Conservation (phyloP, 2,888 invertebrate species). For the Hydriomena furcata region DNA sequence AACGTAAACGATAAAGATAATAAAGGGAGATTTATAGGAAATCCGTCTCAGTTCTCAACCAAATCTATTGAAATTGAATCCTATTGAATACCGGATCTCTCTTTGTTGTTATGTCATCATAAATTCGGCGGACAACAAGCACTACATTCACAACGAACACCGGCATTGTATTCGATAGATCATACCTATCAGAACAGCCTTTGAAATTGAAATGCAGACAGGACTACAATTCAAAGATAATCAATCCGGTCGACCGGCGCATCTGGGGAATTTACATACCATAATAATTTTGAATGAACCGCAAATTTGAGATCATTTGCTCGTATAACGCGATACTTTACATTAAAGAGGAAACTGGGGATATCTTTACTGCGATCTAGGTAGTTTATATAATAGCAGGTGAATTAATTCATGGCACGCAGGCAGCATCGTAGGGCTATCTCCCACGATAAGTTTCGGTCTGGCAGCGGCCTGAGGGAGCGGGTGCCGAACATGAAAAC, state of each 20-base stretch:
- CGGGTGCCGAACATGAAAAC: slow-evolving; percentile 53
- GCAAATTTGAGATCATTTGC: slow-evolving; percentile 57
- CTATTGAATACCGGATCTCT: slow-evolving; percentile 45
- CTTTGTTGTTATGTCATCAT: slow-evolving; percentile 53
- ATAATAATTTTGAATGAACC: slow-evolving; percentile 55
- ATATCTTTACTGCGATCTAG: slow-evolving; percentile 77
- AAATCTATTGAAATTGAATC: slow-evolving; percentile 21
- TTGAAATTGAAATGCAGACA: slow-evolving; percentile 36
- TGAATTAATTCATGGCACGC: slow-evolving; percentile 78
- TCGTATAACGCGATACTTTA: slow-evolving; percentile 49
- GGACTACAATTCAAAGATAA: slow-evolving; percentile 32
- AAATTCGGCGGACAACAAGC: slow-evolving; percentile 51
- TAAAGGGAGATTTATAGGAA: slow-evolving; percentile 27
- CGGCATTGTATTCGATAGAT: slow-evolving; percentile 35
- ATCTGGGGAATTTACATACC: slow-evolving; percentile 36
- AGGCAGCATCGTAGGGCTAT: slow-evolving; percentile 55
- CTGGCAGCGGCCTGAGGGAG: slow-evolving; percentile 45
- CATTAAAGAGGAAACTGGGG: slow-evolving; percentile 48
- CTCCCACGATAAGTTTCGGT: slow-evolving; percentile 65
- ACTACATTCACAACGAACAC: slow-evolving; percentile 50
- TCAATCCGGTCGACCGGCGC: slow-evolving; percentile 28
- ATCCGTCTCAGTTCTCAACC: slow-evolving; percentile 24
- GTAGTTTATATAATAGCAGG: slow-evolving; percentile 67
- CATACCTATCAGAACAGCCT: slow-evolving; percentile 31
- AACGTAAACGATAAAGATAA: slow-evolving; percentile 8